These are phyloP conservation scores for Zapornia atra DNA, from an alignment of 2,113 vertebrate species.

Conservation along the genomic window DNA sequence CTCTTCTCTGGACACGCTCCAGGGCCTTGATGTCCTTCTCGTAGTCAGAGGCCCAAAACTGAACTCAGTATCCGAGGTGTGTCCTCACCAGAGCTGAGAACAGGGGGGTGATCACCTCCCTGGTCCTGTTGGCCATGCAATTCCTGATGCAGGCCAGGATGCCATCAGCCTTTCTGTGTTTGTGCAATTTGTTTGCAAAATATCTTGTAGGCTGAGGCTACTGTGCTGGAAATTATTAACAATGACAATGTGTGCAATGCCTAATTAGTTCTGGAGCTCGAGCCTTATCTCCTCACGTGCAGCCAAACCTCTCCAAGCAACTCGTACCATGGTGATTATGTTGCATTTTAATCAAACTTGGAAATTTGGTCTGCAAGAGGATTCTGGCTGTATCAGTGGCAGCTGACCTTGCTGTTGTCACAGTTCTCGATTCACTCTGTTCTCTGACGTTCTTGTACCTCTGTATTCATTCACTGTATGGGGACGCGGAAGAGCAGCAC, in stretches of 20 bases:
- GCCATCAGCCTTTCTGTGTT: neutral
- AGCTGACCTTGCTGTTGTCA: neutral
- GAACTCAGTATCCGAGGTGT: too few relatives aligned
- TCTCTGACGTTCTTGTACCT: neutral
- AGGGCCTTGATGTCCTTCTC: too few relatives aligned
- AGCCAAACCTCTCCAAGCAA: neutral
- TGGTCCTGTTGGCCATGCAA: too few relatives aligned
- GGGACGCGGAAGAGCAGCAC: neutral
- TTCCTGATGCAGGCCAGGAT: too few relatives aligned
- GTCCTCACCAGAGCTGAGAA: too few relatives aligned
- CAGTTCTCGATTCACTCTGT: neutral
- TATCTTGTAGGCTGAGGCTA: neutral
- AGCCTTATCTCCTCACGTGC: neutral
- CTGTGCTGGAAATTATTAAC: constrained; percentile 32
- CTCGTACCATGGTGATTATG: neutral
- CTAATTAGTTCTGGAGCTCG: neutral
- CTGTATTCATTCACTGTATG: neutral
- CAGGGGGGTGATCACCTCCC: too few relatives aligned
- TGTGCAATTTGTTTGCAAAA: constrained; percentile 29
- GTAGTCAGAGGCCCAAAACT: too few relatives aligned
- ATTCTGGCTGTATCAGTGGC: neutral
- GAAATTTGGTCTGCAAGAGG: neutral
- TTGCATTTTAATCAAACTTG: neutral
- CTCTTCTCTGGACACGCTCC: too few relatives aligned
- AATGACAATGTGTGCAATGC: neutral